Evolutionary conservation across 2,888 invertebrate genomes (phyloP).

Genomic region (Periphyllus acericola): DNA sequence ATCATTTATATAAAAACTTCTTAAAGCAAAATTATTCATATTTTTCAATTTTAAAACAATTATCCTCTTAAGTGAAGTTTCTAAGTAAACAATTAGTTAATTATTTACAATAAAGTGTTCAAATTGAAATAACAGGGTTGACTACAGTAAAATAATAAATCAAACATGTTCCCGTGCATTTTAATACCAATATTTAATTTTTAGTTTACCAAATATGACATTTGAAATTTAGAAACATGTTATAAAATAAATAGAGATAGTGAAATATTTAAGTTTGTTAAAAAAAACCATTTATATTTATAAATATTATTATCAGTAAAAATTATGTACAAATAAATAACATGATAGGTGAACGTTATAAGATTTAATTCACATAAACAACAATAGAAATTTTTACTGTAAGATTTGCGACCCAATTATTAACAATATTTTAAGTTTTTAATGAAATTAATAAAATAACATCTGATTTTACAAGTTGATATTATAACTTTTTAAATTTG

Average conservation of each 20-base stretch:
- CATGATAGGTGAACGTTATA: not conserved
- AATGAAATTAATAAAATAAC: not conserved
- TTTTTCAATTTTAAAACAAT: no score
- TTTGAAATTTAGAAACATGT: not conserved
- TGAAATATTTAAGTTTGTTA: not conserved
- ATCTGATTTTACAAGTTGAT: conserved; percentile 4
- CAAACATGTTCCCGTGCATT: not conserved
- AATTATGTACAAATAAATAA: not conserved
- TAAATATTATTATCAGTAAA: not conserved
- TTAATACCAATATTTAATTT: not conserved
- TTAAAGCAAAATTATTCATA: no score
- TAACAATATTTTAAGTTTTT: not conserved
- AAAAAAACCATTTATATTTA: not conserved
- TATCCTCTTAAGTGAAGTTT: no score
- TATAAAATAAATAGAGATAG: no score
- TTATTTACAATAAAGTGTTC: not conserved
- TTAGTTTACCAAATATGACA: not conserved
- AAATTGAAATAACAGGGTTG: no score
- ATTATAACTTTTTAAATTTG: conserved; percentile 15
- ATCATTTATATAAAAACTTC: no score
- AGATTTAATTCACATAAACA: not conserved
- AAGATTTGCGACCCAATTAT: not conserved
- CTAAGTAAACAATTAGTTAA: no score
- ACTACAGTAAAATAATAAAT: no score
- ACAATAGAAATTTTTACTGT: not conserved